Evolutionary conservation across 1,140 invertebrate genomes (phyloP).

Genomic region (Zaprionus capensis): DNA sequence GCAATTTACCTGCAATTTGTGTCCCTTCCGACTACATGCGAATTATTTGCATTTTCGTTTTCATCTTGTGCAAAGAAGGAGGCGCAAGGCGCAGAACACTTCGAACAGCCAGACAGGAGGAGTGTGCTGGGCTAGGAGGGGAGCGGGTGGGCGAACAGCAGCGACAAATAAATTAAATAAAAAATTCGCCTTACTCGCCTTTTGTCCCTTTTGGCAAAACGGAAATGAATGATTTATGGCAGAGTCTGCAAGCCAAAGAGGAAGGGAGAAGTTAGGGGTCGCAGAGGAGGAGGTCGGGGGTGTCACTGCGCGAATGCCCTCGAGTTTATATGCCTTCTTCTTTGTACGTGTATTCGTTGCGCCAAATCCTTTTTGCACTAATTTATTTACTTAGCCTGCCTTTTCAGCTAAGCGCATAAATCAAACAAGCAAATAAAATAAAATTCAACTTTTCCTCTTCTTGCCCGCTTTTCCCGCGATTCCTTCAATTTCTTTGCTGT

Average conservation of each 20-base stretch:
- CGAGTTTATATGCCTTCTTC: conserved; percentile 3
- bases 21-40: conserved; percentile 56
- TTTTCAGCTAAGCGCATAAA: conserved; percentile 54
- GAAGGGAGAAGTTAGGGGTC: too few relatives aligned
- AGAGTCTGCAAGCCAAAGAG: not conserved
- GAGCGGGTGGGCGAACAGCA: conserved; percentile 15
- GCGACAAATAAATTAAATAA: conserved; percentile 63
- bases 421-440: conserved; percentile 67
- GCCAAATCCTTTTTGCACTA: conserved; percentile 69
- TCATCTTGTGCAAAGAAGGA: not conserved
- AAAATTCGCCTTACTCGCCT: conserved; percentile 49
- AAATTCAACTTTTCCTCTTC: conserved; percentile 50
- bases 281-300: not conserved
- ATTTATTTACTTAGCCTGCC: conserved; percentile 67
- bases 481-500: not conserved
- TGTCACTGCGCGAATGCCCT: not conserved
- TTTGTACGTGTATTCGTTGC: conserved; percentile 15
- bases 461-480: not conserved
- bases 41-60: conserved; percentile 66
- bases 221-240: conserved; percentile 71
- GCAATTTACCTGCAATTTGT: conserved; percentile 71
- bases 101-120: not conserved
- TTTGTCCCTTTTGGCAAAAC: conserved; percentile 37
- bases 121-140: not conserved
- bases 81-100: conserved; percentile 18